phyloP scores from a whole-genome alignment of 2,888 invertebrate genomes.

The Xestia rhomboidea region DNA sequence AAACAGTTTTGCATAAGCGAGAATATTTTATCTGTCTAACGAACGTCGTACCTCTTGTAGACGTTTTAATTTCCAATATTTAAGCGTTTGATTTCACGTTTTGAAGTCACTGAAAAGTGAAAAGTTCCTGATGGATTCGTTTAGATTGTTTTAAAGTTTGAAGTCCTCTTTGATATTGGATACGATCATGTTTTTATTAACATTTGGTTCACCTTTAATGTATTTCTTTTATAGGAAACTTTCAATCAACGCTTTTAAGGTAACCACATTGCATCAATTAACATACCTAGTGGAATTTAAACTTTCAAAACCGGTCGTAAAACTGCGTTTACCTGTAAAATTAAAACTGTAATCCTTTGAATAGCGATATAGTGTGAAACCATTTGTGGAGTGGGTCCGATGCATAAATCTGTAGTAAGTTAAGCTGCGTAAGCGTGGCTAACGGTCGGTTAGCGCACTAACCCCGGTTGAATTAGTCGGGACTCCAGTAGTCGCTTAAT shows the following conservation, averaged over 20 bases:
- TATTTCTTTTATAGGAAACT: background rate
- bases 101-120: slow-evolving; percentile 52
- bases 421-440: slow-evolving; percentile 76
- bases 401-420: slow-evolving; percentile 78
- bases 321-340: slow-evolving; percentile 1
- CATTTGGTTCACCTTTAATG: slow-evolving; percentile 1
- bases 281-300: background rate
- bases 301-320: background rate
- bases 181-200: slow-evolving; percentile 21
- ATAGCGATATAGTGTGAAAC: slow-evolving; percentile 63
- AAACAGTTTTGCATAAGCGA: slow-evolving; percentile 84
- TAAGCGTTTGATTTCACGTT: slow-evolving; percentile 54
- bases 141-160: slow-evolving; percentile 51
- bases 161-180: slow-evolving; percentile 34
- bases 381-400: slow-evolving; percentile 66
- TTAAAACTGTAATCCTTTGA: slow-evolving; percentile 53
- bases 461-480: slow-evolving; percentile 78
- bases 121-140: slow-evolving; percentile 60
- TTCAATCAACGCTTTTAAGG: background rate
- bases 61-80: slow-evolving; percentile 70
- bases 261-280: background rate
- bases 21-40: slow-evolving; percentile 77
- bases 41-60: slow-evolving; percentile 73
- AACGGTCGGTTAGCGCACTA: slow-evolving; percentile 61
- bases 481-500: slow-evolving; percentile 78